These are phyloP conservation scores for Pogonophryne albipinna DNA, from an alignment of 2,797 vertebrate genomes.

Conservation along the genomic window DNA sequence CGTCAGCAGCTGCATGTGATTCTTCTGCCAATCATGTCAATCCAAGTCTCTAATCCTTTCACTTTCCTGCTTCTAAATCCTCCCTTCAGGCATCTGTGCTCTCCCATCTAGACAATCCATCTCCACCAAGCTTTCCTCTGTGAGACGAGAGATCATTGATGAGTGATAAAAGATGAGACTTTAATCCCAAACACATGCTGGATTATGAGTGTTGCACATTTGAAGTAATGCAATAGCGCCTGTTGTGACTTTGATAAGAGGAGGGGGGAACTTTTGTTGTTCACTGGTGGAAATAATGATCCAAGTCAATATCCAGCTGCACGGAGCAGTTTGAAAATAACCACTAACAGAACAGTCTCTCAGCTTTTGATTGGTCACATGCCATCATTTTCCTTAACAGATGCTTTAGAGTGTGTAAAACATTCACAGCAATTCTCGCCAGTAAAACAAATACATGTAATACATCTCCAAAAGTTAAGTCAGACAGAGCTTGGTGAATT, in stretches of 20 bases:
- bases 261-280: constrained; percentile 4
- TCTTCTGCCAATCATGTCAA: constrained; percentile 60
- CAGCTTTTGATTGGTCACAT: not conserved
- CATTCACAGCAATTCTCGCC: not conserved
- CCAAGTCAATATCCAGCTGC: not conserved
- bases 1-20: constrained; percentile 45
- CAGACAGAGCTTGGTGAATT: not conserved
- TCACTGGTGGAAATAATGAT: not conserved
- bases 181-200: constrained; percentile 65
- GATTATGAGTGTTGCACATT: constrained; percentile 59
- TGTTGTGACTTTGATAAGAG: constrained; percentile 34
- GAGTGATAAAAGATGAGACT: constrained; percentile 63
- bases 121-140: constrained; percentile 55
- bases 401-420: not conserved
- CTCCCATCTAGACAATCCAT: constrained; percentile 64
- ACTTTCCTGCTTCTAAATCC: constrained; percentile 67
- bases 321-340: not conserved
- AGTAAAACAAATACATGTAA: not conserved
- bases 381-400: not conserved
- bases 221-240: constrained; percentile 28
- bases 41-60: constrained; percentile 65
- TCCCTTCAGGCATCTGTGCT: constrained; percentile 58
- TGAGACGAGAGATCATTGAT: constrained; percentile 61
- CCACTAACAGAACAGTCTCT: not conserved
- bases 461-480: not conserved